Conservation (phyloP, 1,140 invertebrate species). For the Leucophenga varia region DNA sequence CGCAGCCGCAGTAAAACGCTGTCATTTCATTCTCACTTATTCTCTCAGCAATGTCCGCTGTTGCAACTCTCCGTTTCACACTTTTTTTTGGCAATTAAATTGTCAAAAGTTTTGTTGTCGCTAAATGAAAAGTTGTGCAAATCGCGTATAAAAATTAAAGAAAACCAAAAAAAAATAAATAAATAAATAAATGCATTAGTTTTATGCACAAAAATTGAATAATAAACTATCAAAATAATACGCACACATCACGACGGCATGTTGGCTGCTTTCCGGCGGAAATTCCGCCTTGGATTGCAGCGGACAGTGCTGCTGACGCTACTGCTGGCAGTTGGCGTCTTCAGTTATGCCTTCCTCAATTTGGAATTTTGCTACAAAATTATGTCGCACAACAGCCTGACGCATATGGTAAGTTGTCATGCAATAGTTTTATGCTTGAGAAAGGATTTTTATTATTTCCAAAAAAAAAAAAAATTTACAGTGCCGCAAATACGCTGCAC, state of each 20-base stretch:
- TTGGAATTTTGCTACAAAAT: constrained; percentile 49
- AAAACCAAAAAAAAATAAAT: no score
- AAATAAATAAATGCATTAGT: no score
- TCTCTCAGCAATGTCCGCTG: no score
- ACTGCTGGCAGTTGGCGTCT: constrained; percentile 40
- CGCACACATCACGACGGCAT: constrained; percentile 19
- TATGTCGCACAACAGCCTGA: constrained; percentile 47
- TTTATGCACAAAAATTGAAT: background rate
- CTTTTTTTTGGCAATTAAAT: no score
- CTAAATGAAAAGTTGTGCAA: no score
- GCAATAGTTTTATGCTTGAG: background rate
- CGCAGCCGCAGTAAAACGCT: no score
- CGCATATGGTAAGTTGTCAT: constrained; percentile 44
- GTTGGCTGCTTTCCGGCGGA: constrained; percentile 40
- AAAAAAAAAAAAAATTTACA: constrained; percentile 11
- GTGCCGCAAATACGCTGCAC: constrained; percentile 43
- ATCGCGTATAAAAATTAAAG: no score
- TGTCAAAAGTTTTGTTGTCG: no score
- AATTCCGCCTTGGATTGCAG: constrained; percentile 45
- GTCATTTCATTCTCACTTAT: no score
- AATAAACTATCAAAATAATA: background rate
- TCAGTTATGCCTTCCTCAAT: constrained; percentile 49
- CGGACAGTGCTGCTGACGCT: constrained; percentile 42
- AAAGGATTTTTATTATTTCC: background rate
- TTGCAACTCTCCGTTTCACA: no score